Evolutionary conservation across 64 coral and sea anemone genomes (phyloP), one percentile per base, ranked within the genome.

Genomic region (Acropora yongei): DNA sequence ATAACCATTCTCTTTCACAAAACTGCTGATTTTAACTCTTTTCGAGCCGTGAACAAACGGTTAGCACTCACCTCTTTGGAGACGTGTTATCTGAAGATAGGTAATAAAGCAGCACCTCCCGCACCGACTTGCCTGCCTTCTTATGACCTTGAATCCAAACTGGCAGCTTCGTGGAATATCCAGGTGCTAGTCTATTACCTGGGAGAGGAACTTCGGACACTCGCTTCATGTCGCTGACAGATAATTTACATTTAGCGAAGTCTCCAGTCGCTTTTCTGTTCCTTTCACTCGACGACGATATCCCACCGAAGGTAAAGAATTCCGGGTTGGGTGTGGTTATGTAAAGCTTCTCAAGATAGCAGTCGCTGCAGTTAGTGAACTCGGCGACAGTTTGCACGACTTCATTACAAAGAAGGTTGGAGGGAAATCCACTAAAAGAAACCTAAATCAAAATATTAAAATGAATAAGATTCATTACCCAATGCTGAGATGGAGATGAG

Each of bases 91-190:
- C 89, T 63, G 60, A 75, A 48, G 97, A 80, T 61, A 96, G 84
- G 55, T 99, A 99, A 80, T 99, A 99, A 92, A 99, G 96, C 89
- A 96, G 60, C 55, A 99, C 69, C 42, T 96, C 92, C 10, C 89
- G 86, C 46, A 53, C 67, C 18, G 84, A 87, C 47, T 57, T 86
- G 4, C 91, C 94, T 41, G 72, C 14, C 16, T 57, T 80, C 7
- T 49, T 45, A 71, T 81, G 77, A 51, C 97, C 97, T 73, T 94
- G 94, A 66, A 99, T 44, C 97, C 97, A 99, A 46, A 99, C 94
- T 40, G 94, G 91, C 17, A 93, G 78, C 75, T 99, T 93, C 12
- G 91, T 69, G 4, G 91, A 93, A 1, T 40, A 47, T 1, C 94
- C 94, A 41, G 94, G 94, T 0, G 91, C 39, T 47, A 99, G 82